Conservation (phyloP, 2,113 vertebrate species). For the Alces alces region DNA sequence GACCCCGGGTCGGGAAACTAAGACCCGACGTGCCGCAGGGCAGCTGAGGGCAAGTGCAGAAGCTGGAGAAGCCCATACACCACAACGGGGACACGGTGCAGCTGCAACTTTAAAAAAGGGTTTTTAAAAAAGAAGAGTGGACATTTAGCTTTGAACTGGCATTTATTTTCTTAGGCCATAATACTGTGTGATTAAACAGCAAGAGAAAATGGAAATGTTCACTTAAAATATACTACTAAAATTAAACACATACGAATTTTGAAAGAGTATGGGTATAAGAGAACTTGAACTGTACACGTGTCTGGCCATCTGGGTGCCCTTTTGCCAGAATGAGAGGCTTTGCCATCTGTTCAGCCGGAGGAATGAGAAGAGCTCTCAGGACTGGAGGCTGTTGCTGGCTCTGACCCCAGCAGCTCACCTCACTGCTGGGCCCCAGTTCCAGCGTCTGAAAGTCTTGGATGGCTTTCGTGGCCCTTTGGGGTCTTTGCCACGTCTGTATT, state of each 20-base stretch:
- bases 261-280: neutral
- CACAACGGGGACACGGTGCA: neutral
- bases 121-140: neutral
- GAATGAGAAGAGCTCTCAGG: neutral
- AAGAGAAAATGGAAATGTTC: neutral
- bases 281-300: neutral
- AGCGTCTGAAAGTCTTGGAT: neutral
- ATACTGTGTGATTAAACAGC: neutral
- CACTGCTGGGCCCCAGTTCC: neutral
- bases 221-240: neutral
- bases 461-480: neutral
- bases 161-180: neutral
- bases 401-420: neutral
- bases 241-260: neutral
- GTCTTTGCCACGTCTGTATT: neutral
- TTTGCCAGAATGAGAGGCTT: neutral
- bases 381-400: too few species aligned
- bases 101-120: neutral
- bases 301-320: neutral
- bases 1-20: neutral
- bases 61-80: neutral
- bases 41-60: too few species aligned
- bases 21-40: rapidly evolving
- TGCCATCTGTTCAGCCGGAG: neutral
- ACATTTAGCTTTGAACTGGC: neutral